Evolutionary conservation across 2,888 invertebrate species (phyloP), one percentile per base, ranked within the genome.

Genomic region (Clanis bilineata): DNA sequence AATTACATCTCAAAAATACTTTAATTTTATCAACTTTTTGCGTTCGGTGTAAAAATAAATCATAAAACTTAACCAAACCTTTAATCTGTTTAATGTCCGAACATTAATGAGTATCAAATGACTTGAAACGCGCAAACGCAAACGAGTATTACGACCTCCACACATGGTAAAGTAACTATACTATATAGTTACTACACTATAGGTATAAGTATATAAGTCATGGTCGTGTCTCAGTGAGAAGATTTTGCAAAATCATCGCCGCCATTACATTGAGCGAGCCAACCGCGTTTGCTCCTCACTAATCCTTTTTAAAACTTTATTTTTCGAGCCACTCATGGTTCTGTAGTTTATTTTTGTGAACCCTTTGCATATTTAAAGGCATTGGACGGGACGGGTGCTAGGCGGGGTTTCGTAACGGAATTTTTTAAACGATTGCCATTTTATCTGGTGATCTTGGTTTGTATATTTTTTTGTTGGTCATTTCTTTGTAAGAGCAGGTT

Each of bases 251-350:
- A 59, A 62, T 68, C 68, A 68, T 64, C 63, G 64, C 78, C 80
- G 84, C 85, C 86, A 85, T 85, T 79, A 74, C 80, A 67, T 64
- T 64, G 45, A 47, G 28, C 66, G 79, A 71, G 73, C 87, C 88
- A 87, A 86, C 86, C 88, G 76, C 79, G 68, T 65, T 41, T 58
- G 68, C 63, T 73, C 73, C 70, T 72, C 72, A 73, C 81, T 87
- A 88, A 89, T 87, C 87, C 86, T 79, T 84, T 74, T 70, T 72
- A 77, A 69, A 77, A 75, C 73, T 76, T 51, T 84, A 79, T 83
- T 87, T 85, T 79, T 80, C 73, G 66, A 75, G 69, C 80, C 80
- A 77, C 76, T 77, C 74, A 66, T 72, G 75, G 73, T 76, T 73
- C 51, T 71, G 71, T 67, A 70, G 68, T 80, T 80, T 82, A 80